phyloP scores from a whole-genome alignment of 92 coral and sea anemone species.

The Desmophyllum pertusum region DNA sequence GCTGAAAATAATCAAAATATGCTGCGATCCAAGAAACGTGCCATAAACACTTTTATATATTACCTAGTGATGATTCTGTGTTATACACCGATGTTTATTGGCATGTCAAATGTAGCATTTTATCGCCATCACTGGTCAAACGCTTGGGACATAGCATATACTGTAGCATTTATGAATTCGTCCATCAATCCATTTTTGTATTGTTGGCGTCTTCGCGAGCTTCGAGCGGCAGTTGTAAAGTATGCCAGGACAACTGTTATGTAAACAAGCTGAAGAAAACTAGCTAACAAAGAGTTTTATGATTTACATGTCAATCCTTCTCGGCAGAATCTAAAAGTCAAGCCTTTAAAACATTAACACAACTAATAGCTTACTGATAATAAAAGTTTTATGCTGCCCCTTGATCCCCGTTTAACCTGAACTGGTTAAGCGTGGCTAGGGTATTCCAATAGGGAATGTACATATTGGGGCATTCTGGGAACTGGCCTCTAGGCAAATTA shows the following conservation, averaged over 20 bases:
- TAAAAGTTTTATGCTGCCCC: no score
- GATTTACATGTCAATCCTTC: background rate
- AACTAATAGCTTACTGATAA: no score
- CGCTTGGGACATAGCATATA: background rate
- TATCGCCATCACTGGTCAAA: background rate
- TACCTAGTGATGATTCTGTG: background rate
- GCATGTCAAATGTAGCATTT: background rate
- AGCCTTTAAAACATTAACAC: no score
- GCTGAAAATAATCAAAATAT: no score
- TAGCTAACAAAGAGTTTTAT: no score
- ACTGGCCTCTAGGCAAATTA: no score
- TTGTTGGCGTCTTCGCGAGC: constrained; percentile 16
- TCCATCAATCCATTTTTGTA: constrained; percentile 11
- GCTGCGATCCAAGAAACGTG: background rate
- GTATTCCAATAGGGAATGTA: no score
- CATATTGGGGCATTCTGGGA: no score
- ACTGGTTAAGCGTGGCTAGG: no score
- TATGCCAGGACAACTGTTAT: background rate
- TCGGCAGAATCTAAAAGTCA: no score
- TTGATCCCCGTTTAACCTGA: no score
- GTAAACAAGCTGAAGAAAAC: background rate
- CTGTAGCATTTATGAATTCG: constrained; percentile 17
- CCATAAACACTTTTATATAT: constrained; percentile 7
- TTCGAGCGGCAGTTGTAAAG: background rate
- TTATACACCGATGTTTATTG: background rate